phyloP scores from a whole-genome alignment of 2,113 vertebrate species.

The Lamprotornis superbus region DNA sequence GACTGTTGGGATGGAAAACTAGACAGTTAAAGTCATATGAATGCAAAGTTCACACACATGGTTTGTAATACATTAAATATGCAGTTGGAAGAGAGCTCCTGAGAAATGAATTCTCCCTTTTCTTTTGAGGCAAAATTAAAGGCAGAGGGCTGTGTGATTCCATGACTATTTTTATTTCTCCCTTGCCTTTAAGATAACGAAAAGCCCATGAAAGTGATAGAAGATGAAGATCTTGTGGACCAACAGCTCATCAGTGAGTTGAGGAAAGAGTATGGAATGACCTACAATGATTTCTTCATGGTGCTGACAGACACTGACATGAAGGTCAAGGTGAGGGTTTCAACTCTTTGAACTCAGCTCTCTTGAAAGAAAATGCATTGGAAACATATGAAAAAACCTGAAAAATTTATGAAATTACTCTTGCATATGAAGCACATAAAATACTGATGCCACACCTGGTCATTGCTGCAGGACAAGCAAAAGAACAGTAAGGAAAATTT shows the following conservation, averaged over 20 bases:
- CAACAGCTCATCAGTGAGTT: constrained; percentile 91
- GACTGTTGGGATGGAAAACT: background rate
- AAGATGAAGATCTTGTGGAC: constrained; percentile 90
- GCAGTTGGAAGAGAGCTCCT: background rate
- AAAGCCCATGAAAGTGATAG: constrained; percentile 91
- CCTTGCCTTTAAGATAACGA: constrained; percentile 85
- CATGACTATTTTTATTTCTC: constrained; percentile 22
- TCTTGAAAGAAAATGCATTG: background rate
- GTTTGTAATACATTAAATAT: background rate
- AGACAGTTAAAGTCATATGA: background rate
- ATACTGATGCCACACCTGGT: background rate
- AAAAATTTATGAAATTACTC: background rate
- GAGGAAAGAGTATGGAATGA: constrained; percentile 93
- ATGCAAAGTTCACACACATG: background rate
- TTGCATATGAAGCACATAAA: background rate
- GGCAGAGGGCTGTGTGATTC: background rate
- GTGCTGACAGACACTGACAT: constrained; percentile 92
- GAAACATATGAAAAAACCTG: background rate
- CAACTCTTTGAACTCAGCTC: background rate
- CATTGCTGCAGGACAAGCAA: background rate
- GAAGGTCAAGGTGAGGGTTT: constrained; percentile 85
- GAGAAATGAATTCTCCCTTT: background rate
- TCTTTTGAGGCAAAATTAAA: background rate
- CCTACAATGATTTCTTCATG: constrained; percentile 95
- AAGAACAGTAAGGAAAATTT: background rate